Conservation (phyloP, 2,113 vertebrate species). For the Brachionichthys hirsutus region DNA sequence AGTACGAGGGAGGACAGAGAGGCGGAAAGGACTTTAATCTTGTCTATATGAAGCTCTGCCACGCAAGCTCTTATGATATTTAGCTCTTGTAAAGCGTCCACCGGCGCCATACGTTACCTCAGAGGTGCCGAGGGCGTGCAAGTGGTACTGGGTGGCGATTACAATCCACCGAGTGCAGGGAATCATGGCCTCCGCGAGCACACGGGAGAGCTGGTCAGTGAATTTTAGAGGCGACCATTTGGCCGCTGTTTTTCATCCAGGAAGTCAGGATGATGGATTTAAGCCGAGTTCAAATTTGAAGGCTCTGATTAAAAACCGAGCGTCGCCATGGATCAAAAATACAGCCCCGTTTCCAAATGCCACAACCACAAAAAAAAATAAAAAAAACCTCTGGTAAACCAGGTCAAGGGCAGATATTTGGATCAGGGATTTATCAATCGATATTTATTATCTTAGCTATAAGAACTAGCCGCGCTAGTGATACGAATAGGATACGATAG, state of each 20-base stretch:
- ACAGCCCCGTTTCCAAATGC: neutral
- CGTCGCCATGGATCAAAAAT: constrained; percentile 61
- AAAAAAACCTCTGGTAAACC: too few species aligned
- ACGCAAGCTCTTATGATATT: constrained; percentile 60
- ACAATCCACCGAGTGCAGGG: constrained; percentile 48
- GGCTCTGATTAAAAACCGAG: constrained; percentile 66
- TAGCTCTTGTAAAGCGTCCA: constrained; percentile 49
- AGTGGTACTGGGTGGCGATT: constrained; percentile 69
- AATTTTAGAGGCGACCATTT: constrained; percentile 37
- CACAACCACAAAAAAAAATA: too few species aligned
- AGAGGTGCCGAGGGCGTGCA: constrained; percentile 44
- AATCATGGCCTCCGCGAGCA: constrained; percentile 23
- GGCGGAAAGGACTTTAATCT: constrained; percentile 47
- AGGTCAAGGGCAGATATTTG: too few species aligned
- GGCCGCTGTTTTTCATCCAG: too few species aligned
- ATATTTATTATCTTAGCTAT: too few species aligned
- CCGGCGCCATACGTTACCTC: constrained; percentile 46
- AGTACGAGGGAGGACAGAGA: neutral
- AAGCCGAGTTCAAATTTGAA: constrained; percentile 78
- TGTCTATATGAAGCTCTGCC: constrained; percentile 38
- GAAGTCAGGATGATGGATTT: constrained; percentile 76
- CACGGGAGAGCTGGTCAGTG: constrained; percentile 41
- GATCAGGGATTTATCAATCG: too few species aligned
- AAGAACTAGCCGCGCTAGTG: too few species aligned
- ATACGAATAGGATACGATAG: too few species aligned